Evolutionary conservation across 2,113 vertebrate genomes (phyloP).

Genomic region (Chamaetylas fuelleborni): DNA sequence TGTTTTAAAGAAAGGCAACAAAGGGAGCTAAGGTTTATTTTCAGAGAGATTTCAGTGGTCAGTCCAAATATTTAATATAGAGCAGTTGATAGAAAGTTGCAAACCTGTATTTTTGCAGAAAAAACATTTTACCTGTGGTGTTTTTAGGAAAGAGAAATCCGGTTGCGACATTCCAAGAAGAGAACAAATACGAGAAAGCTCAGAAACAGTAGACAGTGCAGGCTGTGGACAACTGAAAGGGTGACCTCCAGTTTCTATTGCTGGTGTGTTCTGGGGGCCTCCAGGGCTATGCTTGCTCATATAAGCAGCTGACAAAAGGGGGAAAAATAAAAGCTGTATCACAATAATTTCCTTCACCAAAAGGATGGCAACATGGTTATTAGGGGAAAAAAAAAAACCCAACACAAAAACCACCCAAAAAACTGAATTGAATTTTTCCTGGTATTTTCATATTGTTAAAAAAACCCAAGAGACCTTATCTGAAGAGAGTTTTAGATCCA

Average conservation of each 20-base stretch:
- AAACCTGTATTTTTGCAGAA: not conserved
- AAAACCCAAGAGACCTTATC: fast-evolving
- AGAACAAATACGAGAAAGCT: constrained; percentile 84
- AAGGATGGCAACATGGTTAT: not conserved
- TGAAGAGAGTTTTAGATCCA: not conserved
- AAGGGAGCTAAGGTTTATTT: not conserved
- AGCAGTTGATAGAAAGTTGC: not conserved
- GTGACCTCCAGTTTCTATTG: constrained; percentile 56
- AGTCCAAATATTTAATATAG: not conserved
- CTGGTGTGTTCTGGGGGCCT: constrained; percentile 55
- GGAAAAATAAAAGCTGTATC: not conserved
- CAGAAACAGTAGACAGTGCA: constrained; percentile 78
- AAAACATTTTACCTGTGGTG: constrained; percentile 82
- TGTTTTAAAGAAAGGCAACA: not conserved
- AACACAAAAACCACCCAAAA: not conserved
- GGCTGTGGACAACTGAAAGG: constrained; percentile 64
- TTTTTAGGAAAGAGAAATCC: constrained; percentile 87
- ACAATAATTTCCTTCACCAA: not conserved
- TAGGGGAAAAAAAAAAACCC: not conserved
- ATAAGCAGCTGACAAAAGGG: constrained; percentile 77
- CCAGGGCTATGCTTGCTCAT: constrained; percentile 74
- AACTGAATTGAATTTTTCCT: not conserved
- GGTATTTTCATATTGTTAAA: not conserved
- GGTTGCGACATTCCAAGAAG: constrained; percentile 89
- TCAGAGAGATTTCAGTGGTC: not conserved